Evolutionary conservation across 2,797 vertebrate genomes (phyloP), one percentile per base, ranked within the genome.

Genomic region (Sebastes hubbsi): DNA sequence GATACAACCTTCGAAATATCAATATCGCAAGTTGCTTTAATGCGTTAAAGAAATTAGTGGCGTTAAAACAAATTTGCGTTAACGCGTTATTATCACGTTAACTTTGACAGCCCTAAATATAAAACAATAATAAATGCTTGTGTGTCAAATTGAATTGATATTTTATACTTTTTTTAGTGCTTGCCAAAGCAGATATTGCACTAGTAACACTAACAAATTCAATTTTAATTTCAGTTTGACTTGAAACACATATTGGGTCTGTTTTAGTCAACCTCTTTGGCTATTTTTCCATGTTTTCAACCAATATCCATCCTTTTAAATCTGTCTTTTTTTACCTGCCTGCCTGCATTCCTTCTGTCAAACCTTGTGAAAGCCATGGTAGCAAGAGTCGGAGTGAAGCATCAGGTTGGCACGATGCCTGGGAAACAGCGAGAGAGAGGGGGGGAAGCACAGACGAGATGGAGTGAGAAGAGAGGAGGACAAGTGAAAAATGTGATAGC

Each of bases 351-450:
- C 30, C 61, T 54, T 36, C 69, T 18, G 11, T 76, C 70, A 79
- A 16, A 77, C 55, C 63, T 61, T 27, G 24, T 6, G 58, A 64
- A 64, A 76, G 66, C 32, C 3, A 1, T 1, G 52, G 58, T 4
- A 49, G 54, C 42, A 18, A 38, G 61, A 73, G 65, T 25, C 18
- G 32, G 66, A 80, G 65, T 63, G 76, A 71, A 85, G 76, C 80
- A 56, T 79, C 70, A 67, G 66, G 76, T 80, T 93, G 89, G 88
- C 88, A 58, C 6, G 3, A 6, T 58, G 86, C 89, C 88, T 76
- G 22, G 87, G 71, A 75, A 84, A 88, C 68, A 81, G 63, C 24
- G 6, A 79, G 81, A 67, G 24, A 0, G 14, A 27, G 0, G 42
- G 42, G 14, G 30, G 74, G 72, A 32, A 22, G 34, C 54, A 14